Evolutionary conservation across 2,888 invertebrate species (phyloP).

Genomic region (Agrochola litura): DNA sequence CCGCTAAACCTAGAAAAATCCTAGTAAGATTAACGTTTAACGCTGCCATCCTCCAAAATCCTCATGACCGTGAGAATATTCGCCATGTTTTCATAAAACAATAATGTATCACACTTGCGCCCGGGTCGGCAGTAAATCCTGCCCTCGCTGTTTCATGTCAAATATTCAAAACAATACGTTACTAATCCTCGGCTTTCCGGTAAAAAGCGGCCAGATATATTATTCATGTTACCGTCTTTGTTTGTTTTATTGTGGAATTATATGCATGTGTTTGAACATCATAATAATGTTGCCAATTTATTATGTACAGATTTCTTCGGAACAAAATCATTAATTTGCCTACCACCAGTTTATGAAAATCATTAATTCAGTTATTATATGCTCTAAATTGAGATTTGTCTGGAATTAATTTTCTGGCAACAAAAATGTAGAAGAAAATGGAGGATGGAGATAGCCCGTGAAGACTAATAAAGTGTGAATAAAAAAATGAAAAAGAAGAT

Average conservation of each 20-base stretch:
- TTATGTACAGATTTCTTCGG: neutral
- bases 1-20: neutral
- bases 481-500: neutral
- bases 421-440: neutral
- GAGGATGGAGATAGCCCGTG: neutral
- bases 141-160: slow-evolving; percentile 44
- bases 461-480: too few relatives aligned
- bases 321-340: neutral
- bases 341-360: neutral
- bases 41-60: slow-evolving; percentile 8
- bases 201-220: slow-evolving; percentile 51
- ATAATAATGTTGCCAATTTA: slow-evolving; percentile 3
- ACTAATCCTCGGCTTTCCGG: slow-evolving; percentile 54
- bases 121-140: slow-evolving; percentile 51
- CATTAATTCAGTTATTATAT: neutral
- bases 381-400: neutral
- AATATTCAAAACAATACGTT: slow-evolving; percentile 59
- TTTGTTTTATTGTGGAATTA: slow-evolving; percentile 44
- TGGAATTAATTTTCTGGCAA: neutral
- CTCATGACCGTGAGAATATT: slow-evolving; percentile 5
- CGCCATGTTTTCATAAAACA: slow-evolving; percentile 38
- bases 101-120: slow-evolving; percentile 48
- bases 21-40: neutral
- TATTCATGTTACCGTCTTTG: slow-evolving; percentile 49
- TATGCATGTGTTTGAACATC: slow-evolving; percentile 21